Base-by-base conservation (phyloP, 2,888 invertebrate species). In the Cerastis leucographa region DNA sequence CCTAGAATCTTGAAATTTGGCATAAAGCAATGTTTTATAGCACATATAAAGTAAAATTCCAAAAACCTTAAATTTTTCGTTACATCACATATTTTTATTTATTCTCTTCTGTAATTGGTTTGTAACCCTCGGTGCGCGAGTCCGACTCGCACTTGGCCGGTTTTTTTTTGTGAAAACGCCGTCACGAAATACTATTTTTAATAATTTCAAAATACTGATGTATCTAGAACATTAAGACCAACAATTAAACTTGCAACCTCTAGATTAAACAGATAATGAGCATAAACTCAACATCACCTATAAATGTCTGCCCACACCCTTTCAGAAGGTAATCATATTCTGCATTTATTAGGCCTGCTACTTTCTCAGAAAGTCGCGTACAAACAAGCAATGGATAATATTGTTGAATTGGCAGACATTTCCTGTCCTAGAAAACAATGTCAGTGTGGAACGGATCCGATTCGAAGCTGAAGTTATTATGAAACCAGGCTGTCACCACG, bases 281-380 rank as follows among this genome's bases (percentile, higher is more conserved):
- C 61, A 59, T 49, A 3, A 22, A 46, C 74, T 59, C 59, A 35
- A 19, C 61, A 35, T 12, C 25, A 74, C 14, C 59, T 40, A 40
- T 40, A 74, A 73, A 70, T 35, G 35, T 56, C 73, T 35, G 73
- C 22, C 25, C 73, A 74, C 35, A 46, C 7, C 71, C 40, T 29
- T 19, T 17, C 19, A 17, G 25, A 3, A 75, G 17, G 35, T 25
- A 54, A 76, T 54, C 54, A 54, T 66, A 66, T 54, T 77, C 66
- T 44, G 44, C 35, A 67, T 66, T 66, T 44, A 64, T 76, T 19
- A 54, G 17, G n/a, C 19, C 29, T 2, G 22, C 40, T 14, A 56
- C 68, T 76, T 56, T 46, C 78, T 46, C 11, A 44, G 49, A 76
- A 62, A n/a, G 19, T 14, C n/a, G 11, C 3, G 9, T 35, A n/a